Conservation (phyloP, 2,113 vertebrate genomes). For the Acrocephalus kingi region DNA sequence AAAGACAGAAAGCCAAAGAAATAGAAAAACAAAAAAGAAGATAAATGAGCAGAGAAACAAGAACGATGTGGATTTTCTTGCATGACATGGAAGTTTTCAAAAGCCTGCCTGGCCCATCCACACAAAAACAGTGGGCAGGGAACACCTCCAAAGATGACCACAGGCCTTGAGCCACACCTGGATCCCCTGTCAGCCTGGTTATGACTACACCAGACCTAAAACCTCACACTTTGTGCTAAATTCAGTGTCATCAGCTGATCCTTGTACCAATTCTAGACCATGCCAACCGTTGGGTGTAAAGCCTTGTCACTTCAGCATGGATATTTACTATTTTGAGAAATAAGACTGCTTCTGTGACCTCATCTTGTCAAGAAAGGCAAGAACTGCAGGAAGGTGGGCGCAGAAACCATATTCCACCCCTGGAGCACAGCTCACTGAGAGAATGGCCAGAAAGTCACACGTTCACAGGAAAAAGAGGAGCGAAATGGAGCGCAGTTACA, state of each 20-base stretch:
- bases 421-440: background rate
- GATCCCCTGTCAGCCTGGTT: background rate
- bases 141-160: background rate
- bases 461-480: background rate
- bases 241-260: conserved; percentile 15
- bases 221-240: background rate
- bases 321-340: background rate
- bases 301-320: background rate
- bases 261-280: background rate
- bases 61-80: background rate
- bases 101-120: background rate
- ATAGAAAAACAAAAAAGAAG: background rate
- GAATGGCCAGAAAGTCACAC: background rate
- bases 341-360: conserved; percentile 17
- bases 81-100: background rate
- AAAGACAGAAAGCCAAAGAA: background rate
- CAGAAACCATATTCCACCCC: background rate
- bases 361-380: conserved; percentile 18
- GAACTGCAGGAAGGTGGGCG: background rate
- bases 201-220: background rate
- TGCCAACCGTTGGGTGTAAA: background rate
- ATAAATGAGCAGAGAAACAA: background rate
- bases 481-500: background rate
- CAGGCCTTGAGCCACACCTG: background rate
- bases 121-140: background rate